A percentile compares a stretch with the other conserved stretches of the same genome.
Evolutionary conservation across 2,113 vertebrate species (phyloP).

Genomic region (Perca fluviatilis): DNA sequence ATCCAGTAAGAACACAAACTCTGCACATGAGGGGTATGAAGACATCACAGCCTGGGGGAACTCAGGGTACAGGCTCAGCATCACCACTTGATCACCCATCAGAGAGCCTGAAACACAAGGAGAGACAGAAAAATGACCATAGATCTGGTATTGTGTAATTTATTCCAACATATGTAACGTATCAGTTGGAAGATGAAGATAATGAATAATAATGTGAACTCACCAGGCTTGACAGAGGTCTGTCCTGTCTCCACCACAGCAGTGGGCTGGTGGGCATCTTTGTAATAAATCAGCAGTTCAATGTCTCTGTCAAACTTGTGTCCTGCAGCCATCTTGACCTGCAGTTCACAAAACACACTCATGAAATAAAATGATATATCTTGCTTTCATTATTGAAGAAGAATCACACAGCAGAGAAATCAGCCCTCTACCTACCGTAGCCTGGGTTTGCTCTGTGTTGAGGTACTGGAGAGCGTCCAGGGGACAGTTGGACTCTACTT

Average conservation of each 20-base stretch:
- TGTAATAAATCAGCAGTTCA: slow-evolving; percentile 87
- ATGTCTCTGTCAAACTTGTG: slow-evolving; percentile 87
- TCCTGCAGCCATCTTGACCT: slow-evolving; percentile 86
- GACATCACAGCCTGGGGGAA: slow-evolving; percentile 79
- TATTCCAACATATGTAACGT: not conserved
- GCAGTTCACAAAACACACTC: slow-evolving; percentile 5
- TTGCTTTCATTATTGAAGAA: not conserved
- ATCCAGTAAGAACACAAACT: slow-evolving; percentile 89
- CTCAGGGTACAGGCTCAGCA: slow-evolving; percentile 89
- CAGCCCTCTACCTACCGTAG: slow-evolving; percentile 81
- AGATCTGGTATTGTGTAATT: not conserved
- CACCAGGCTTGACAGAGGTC: slow-evolving; percentile 75
- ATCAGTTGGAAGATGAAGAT: not conserved
- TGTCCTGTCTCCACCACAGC: slow-evolving; percentile 84
- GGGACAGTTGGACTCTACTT: slow-evolving; percentile 84
- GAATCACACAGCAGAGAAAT: not conserved
- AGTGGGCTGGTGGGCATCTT: slow-evolving; percentile 81
- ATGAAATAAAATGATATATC: not conserved
- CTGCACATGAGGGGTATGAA: slow-evolving; percentile 71
- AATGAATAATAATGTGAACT: not conserved
- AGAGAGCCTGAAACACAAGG: slow-evolving; percentile 78
- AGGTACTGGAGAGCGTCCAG: slow-evolving; percentile 81
- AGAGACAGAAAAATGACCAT: not conserved
- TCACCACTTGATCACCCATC: slow-evolving; percentile 85
- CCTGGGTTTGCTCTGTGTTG: slow-evolving; percentile 77